Evolutionary conservation across 2,888 invertebrate species (phyloP).

Genomic region (Caenorhabditis sp.): DNA sequence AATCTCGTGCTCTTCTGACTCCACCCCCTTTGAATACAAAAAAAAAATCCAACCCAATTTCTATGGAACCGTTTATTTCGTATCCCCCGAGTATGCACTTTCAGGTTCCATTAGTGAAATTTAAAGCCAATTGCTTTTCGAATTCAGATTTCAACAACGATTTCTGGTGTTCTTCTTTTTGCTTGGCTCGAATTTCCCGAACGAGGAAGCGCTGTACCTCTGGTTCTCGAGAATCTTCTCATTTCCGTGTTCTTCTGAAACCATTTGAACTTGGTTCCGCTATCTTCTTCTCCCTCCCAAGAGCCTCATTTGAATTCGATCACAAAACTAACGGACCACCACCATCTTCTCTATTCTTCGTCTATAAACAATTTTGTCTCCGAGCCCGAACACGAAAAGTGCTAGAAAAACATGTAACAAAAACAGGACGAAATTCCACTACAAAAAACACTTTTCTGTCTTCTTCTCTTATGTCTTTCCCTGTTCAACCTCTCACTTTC

Average conservation of each 20-base stretch:
- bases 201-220: not conserved
- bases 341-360: slow-evolving; percentile 3
- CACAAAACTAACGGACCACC: slow-evolving; percentile 22
- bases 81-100: not conserved
- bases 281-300: not conserved
- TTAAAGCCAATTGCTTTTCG: not conserved
- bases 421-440: slow-evolving; percentile 34
- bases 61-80: not conserved
- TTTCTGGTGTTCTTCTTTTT: not conserved
- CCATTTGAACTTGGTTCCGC: not conserved
- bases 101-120: not conserved
- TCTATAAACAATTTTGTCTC: slow-evolving; percentile 52
- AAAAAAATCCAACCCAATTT: too few species aligned
- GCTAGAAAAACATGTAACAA: slow-evolving; percentile 37
- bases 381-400: slow-evolving; percentile 43
- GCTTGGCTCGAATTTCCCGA: not conserved
- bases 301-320: slow-evolving; percentile 18
- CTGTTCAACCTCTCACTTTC: slow-evolving; percentile 21
- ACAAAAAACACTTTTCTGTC: not conserved
- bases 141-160: not conserved
- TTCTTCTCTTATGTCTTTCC: too few species aligned
- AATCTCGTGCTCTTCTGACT: not conserved
- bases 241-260: slow-evolving; percentile 20
- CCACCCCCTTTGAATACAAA: not conserved
- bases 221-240: not conserved